These are phyloP conservation scores for Petrolisthes manimaculis DNA, from an alignment of 2,888 invertebrate species.

Conservation along the genomic window DNA sequence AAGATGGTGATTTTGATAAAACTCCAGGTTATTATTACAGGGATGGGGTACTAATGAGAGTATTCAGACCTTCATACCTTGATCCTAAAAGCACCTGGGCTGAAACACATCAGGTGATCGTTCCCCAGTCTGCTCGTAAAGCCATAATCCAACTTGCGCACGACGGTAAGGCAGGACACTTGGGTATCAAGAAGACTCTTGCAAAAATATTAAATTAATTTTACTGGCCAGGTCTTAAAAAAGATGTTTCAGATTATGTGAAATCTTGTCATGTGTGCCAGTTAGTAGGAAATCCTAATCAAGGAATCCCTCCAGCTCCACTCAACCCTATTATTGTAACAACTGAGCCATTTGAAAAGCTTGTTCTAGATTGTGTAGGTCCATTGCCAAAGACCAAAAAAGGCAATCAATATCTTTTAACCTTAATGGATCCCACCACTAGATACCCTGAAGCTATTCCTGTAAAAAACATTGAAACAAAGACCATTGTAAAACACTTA, in stretches of 20 bases:
- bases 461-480: neutral
- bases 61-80: neutral
- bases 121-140: neutral
- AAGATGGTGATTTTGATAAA: neutral
- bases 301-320: neutral
- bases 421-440: neutral
- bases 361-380: neutral
- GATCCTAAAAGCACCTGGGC: neutral
- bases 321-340: neutral
- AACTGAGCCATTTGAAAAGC: neutral
- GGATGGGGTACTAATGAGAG: neutral
- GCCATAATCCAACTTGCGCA: neutral
- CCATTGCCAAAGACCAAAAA: neutral
- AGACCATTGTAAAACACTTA: conserved; percentile 5
- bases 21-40: neutral
- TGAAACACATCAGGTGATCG: neutral
- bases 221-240: neutral
- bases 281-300: neutral
- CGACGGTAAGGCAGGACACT: neutral
- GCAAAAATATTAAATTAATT: neutral
- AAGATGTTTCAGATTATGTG: neutral
- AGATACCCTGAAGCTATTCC: neutral
- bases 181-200: neutral
- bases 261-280: neutral
- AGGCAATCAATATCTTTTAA: neutral